These are phyloP conservation scores for Macrocentrus cingulum DNA, from an alignment of 1,140 invertebrate genomes.

Conservation along the genomic window DNA sequence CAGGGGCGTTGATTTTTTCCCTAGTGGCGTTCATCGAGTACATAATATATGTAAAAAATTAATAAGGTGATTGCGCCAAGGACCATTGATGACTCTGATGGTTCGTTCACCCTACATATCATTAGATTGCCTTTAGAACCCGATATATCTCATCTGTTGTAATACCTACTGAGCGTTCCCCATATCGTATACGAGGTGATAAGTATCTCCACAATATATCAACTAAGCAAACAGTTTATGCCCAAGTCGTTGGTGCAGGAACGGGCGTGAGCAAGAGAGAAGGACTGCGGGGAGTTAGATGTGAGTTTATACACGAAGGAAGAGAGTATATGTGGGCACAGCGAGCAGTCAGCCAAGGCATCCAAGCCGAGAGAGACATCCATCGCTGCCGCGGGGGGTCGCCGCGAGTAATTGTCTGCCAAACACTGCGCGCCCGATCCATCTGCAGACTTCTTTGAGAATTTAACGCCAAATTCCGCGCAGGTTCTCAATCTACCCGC, in stretches of 20 bases:
- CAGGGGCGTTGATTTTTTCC: no score
- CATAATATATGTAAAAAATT: no score
- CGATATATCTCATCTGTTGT: constrained; percentile 44
- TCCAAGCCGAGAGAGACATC: constrained; percentile 46
- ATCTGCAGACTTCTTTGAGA: constrained; percentile 23
- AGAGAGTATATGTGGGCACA: constrained; percentile 11
- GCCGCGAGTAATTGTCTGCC: constrained; percentile 51
- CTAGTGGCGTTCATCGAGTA: no score
- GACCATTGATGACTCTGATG: constrained; percentile 7
- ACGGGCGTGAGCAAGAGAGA: constrained; percentile 15
- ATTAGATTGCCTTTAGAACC: constrained; percentile 48
- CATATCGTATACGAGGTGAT: constrained; percentile 48
- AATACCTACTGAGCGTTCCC: constrained; percentile 43
- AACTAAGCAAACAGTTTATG: constrained; percentile 51
- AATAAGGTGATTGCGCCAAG: no score
- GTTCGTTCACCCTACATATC: constrained; percentile 28
- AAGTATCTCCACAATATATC: constrained; percentile 50
- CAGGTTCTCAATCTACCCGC: constrained; percentile 47
- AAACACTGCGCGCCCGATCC: constrained; percentile 42
- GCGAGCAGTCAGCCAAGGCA: constrained; percentile 17
- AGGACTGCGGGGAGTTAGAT: constrained; percentile 26
- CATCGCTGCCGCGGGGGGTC: constrained; percentile 51
- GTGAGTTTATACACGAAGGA: constrained; percentile 29
- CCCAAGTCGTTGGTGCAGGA: constrained; percentile 27
- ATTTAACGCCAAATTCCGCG: constrained; percentile 45